Evolutionary conservation across 2,888 invertebrate genomes (phyloP).

Genomic region (Standfussiana lucernea): DNA sequence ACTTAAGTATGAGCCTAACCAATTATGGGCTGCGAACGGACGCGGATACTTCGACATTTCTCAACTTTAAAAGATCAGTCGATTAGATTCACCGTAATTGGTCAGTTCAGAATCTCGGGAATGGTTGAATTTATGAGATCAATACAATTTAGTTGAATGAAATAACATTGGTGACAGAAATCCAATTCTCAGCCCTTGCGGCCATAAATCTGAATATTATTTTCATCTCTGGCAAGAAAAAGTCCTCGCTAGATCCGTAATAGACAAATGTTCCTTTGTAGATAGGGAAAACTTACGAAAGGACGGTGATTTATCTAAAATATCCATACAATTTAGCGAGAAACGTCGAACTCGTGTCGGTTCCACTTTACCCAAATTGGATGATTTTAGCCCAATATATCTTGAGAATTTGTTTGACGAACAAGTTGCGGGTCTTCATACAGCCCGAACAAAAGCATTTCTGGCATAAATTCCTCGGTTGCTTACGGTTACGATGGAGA

Average conservation of each 20-base stretch:
- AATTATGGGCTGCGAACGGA: slow-evolving; percentile 70
- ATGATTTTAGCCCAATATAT: slow-evolving; percentile 88
- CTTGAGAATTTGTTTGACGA: slow-evolving; percentile 87
- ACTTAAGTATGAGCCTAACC: slow-evolving; percentile 72
- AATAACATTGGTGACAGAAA: slow-evolving; percentile 53
- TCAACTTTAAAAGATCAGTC: slow-evolving; percentile 55
- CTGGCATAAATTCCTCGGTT: slow-evolving; percentile 83
- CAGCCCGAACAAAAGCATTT: slow-evolving; percentile 85
- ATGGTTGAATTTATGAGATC: slow-evolving; percentile 40
- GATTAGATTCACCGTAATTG: slow-evolving; percentile 9
- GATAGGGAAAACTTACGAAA: slow-evolving; percentile 85
- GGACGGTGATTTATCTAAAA: slow-evolving; percentile 89
- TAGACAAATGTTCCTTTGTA: slow-evolving; percentile 87
- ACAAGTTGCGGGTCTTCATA: slow-evolving; percentile 81
- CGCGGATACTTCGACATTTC: slow-evolving; percentile 63
- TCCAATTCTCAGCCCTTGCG: slow-evolving; percentile 50
- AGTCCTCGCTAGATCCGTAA: slow-evolving; percentile 82
- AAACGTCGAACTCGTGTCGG: slow-evolving; percentile 87
- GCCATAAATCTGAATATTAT: slow-evolving; percentile 76
- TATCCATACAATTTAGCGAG: slow-evolving; percentile 88
- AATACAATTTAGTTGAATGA: slow-evolving; percentile 42
- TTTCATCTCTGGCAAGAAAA: slow-evolving; percentile 75
- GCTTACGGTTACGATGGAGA: slow-evolving; percentile 85
- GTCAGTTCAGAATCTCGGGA: slow-evolving; percentile 16
- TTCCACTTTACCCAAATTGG: slow-evolving; percentile 89